A percentile compares a stretch with the other conserved stretches of the same genome.
Conservation (phyloP, 2,797 vertebrate genomes). For the Zalophus californianus region DNA sequence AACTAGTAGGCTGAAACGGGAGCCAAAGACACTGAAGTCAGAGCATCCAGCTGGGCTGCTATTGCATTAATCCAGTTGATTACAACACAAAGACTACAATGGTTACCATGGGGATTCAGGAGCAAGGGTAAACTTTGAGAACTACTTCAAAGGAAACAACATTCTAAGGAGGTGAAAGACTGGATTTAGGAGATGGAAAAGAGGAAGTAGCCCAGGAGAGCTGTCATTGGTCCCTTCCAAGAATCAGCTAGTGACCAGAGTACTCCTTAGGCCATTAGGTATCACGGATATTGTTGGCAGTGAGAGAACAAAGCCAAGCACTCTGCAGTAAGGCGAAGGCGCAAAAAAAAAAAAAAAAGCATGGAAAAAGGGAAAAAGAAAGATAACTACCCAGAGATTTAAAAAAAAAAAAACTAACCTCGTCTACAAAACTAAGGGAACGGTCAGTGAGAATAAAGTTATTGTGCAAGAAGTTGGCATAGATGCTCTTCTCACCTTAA, state of each 20-base stretch:
- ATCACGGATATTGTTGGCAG: neutral
- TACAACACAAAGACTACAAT: neutral
- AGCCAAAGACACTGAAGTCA: neutral
- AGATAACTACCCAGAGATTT: neutral
- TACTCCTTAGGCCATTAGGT: neutral
- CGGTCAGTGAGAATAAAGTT: conserved; percentile 14
- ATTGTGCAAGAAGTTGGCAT: neutral
- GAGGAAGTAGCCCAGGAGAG: neutral
- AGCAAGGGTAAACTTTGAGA: neutral
- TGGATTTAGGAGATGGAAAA: conserved; percentile 31
- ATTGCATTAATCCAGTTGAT: conserved; percentile 22
- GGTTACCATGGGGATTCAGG: conserved; percentile 65
- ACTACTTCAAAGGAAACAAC: conserved; percentile 40
- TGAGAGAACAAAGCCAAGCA: conserved; percentile 13
- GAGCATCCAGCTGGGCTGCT: neutral
- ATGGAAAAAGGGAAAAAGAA: neutral
- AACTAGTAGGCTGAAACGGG: neutral
- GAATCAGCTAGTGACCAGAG: neutral
- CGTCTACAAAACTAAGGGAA: neutral
- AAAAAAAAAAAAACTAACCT: neutral
- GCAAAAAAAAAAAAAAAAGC: neutral
- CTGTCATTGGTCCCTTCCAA: neutral
- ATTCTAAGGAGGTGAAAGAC: neutral
- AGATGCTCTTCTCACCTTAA: neutral
- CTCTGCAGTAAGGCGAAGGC: neutral